A percentile compares a stretch with the other conserved stretches of the same genome.
Evolutionary conservation across 2,888 invertebrate genomes (phyloP).

Genomic region (Pocota personata): DNA sequence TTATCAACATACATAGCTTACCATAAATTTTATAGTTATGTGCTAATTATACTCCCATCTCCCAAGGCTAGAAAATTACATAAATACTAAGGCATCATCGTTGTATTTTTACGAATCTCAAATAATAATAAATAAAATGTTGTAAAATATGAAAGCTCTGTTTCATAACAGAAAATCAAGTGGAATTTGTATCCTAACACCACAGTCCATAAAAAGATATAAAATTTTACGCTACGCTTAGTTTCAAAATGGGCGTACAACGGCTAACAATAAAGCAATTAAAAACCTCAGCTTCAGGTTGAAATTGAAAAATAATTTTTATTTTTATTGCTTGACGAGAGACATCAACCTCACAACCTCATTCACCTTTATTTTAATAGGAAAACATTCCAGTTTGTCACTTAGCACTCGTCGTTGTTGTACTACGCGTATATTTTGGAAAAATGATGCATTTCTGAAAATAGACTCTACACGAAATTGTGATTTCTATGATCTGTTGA

Average conservation of each 20-base stretch:
- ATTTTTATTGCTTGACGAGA: slow-evolving; percentile 23
- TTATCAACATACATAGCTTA: background rate
- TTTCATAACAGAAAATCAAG: slow-evolving; percentile 8
- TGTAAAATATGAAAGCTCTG: background rate
- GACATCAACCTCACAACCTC: slow-evolving; percentile 21
- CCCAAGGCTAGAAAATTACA: background rate
- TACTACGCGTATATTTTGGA: background rate
- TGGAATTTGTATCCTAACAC: slow-evolving; percentile 16
- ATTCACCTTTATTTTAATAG: background rate
- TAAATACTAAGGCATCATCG: background rate
- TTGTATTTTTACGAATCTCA: background rate
- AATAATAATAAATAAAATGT: background rate
- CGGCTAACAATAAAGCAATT: slow-evolving; percentile 29
- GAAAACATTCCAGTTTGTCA: background rate
- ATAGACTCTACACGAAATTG: background rate
- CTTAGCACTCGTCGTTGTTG: background rate
- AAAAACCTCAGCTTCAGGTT: background rate
- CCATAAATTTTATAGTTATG: background rate
- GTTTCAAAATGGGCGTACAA: slow-evolving; percentile 18
- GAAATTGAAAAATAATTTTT: slow-evolving; percentile 24
- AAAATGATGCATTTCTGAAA: background rate
- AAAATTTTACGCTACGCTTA: slow-evolving; percentile 41
- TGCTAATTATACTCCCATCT: background rate
- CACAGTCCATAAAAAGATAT: slow-evolving; percentile 18
- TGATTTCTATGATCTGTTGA: background rate